A percentile compares a stretch with the other conserved stretches of the same genome.
These are phyloP conservation scores for Drosophila emarginata DNA, from an alignment of 2,888 invertebrate genomes.

Conservation along the genomic window DNA sequence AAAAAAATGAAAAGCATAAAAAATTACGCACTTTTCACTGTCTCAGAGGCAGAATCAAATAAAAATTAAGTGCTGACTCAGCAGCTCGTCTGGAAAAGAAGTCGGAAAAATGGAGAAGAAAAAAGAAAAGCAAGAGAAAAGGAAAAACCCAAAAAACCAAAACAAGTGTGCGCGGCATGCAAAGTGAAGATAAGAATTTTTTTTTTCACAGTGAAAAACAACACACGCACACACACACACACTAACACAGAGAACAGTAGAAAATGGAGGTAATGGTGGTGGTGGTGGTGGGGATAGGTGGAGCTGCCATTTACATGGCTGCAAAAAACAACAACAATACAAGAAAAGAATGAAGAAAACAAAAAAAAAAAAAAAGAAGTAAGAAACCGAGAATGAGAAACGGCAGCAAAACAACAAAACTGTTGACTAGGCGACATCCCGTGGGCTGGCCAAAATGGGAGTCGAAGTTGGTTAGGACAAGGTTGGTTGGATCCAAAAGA, in stretches of 20 bases:
- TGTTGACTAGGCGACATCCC: constrained; percentile 22
- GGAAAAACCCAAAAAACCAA: constrained; percentile 10
- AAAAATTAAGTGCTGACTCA: constrained; percentile 75
- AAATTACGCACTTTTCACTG: constrained; percentile 51
- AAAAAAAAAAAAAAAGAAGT: background rate
- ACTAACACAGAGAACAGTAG: constrained; percentile 6
- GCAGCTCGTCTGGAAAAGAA: constrained; percentile 63
- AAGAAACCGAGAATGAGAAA: constrained; percentile 17
- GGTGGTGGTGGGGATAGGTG: constrained; percentile 17
- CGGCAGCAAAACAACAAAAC: constrained; percentile 52
- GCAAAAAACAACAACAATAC: constrained; percentile 57
- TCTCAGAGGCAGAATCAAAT: constrained; percentile 63
- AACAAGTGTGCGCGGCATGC: constrained; percentile 15
- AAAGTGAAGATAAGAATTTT: constrained; percentile 68
- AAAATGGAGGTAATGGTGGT: background rate
- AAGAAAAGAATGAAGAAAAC: background rate
- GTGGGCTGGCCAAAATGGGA: constrained; percentile 18
- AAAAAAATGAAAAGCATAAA: constrained; percentile 71
- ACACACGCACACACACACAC: constrained; percentile 38
- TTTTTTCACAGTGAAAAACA: constrained; percentile 66
- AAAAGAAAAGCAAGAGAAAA: constrained; percentile 28
- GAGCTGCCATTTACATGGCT: constrained; percentile 64
- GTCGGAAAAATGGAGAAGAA: constrained; percentile 10
- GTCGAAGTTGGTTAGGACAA: constrained; percentile 14
- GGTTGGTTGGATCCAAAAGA: constrained; percentile 7